A percentile compares a stretch with the other conserved stretches of the same genome.
Evolutionary conservation across 1,140 invertebrate species (phyloP).

Genomic region (Phymastichus coffea): DNA sequence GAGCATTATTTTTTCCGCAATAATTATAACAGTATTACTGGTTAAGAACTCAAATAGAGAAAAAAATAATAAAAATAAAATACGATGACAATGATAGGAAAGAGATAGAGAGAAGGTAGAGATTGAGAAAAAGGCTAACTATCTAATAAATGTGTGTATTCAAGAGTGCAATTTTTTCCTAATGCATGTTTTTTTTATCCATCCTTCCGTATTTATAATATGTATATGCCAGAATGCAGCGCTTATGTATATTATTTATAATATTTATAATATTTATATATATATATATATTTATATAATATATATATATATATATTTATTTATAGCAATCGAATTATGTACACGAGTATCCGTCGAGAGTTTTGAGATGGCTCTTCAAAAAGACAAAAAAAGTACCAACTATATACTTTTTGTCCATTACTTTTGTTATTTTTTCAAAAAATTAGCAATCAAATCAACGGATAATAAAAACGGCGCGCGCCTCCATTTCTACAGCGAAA

Average conservation of each 20-base stretch:
- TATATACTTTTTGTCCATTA: not conserved
- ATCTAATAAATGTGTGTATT: slow-evolving; percentile 46
- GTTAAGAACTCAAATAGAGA: slow-evolving; percentile 22
- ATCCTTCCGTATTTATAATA: slow-evolving; percentile 46
- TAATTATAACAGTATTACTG: slow-evolving; percentile 38
- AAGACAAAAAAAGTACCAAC: no score
- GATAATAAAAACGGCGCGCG: no score
- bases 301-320: slow-evolving; percentile 39
- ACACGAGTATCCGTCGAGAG: slow-evolving; percentile 36
- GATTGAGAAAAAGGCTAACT: slow-evolving; percentile 41
- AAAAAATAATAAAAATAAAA: slow-evolving; percentile 36
- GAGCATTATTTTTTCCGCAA: slow-evolving; percentile 44
- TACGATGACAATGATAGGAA: slow-evolving; percentile 36
- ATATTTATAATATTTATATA: slow-evolving; percentile 38
- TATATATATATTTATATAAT: slow-evolving; percentile 41
- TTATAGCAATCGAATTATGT: slow-evolving; percentile 38
- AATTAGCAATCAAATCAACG: slow-evolving; percentile 2
- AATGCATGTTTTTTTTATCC: no score
- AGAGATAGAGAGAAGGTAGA: slow-evolving; percentile 9
- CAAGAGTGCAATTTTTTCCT: slow-evolving; percentile 35
- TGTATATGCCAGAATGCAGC: slow-evolving; percentile 43
- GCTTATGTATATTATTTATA: slow-evolving; percentile 38
- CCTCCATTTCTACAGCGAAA: no score
- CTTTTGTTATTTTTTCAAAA: slow-evolving; percentile 15
- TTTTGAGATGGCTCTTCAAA: no score